phyloP scores from a whole-genome alignment of 2,888 invertebrate species.

The Eupeodes luniger region DNA sequence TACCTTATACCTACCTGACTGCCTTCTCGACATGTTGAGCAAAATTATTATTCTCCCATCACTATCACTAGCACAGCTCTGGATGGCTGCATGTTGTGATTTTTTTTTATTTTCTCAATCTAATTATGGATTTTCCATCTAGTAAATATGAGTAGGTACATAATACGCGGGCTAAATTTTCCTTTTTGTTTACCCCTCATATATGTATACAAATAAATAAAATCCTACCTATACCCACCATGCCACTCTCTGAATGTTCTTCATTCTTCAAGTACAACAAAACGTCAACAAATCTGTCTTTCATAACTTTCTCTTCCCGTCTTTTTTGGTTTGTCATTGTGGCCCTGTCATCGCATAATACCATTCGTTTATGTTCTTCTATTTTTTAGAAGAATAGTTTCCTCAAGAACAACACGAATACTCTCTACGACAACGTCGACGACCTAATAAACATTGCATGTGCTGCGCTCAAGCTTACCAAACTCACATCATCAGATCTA shows the following conservation, averaged over 20 bases:
- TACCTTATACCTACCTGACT: no score
- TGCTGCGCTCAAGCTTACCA: neutral
- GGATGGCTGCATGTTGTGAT: neutral
- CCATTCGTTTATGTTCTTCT: neutral
- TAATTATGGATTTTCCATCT: conserved; percentile 67
- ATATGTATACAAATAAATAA: neutral
- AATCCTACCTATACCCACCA: neutral
- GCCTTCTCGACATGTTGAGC: conserved; percentile 27
- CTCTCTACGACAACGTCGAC: neutral
- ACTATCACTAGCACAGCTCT: neutral
- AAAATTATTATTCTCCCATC: conserved; percentile 22
- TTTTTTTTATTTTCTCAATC: conserved; percentile 35
- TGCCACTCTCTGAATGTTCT: no score
- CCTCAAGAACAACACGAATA: conserved; percentile 58
- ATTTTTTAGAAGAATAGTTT: conserved; percentile 28
- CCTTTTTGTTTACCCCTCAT: conserved; percentile 12
- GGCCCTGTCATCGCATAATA: conserved; percentile 30
- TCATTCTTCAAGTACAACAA: conserved; percentile 1
- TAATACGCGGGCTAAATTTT: conserved; percentile 8
- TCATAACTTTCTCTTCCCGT: conserved; percentile 32
- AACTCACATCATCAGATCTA: conserved; percentile 52
- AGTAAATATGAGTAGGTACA: neutral
- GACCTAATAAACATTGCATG: conserved; percentile 41
- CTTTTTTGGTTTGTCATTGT: conserved; percentile 16
- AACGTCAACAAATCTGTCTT: conserved; percentile 63